These are phyloP conservation scores for Hyles lineata DNA, from an alignment of 2,888 invertebrate genomes.

Conservation along the genomic window DNA sequence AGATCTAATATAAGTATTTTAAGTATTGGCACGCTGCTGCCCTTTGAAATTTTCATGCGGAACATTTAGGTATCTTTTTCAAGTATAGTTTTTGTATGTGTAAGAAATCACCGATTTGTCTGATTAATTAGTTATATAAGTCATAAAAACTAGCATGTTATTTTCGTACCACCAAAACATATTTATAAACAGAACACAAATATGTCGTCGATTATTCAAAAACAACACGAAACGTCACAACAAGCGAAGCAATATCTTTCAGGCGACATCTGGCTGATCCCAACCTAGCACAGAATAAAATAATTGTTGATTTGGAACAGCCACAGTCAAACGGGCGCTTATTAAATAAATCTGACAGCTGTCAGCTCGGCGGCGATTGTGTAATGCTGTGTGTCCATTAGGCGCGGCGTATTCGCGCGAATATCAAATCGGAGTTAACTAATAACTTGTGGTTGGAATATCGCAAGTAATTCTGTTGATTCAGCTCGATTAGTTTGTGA, in stretches of 20 bases:
- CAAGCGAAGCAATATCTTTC: conserved; percentile 26
- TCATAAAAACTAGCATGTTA: too few relatives aligned
- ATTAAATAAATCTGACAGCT: conserved; percentile 27
- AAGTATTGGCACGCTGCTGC: too few relatives aligned
- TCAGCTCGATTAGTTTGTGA: too few relatives aligned
- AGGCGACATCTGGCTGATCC: conserved; percentile 21
- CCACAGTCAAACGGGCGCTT: conserved; percentile 18
- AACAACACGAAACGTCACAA: conserved; percentile 9
- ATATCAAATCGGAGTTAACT: too few relatives aligned
- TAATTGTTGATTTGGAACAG: conserved; percentile 29
- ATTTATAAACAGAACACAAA: neutral
- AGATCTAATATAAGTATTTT: too few relatives aligned
- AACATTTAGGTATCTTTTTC: too few relatives aligned
- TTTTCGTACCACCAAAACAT: neutral
- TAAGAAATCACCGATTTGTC: too few relatives aligned
- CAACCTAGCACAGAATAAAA: conserved; percentile 29
- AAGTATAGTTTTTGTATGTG: too few relatives aligned
- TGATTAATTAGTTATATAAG: too few relatives aligned
- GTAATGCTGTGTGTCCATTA: neutral
- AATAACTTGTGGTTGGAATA: too few relatives aligned
- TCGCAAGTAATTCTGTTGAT: too few relatives aligned
- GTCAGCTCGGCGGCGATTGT: neutral
- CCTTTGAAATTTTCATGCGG: too few relatives aligned
- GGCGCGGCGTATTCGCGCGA: neutral
- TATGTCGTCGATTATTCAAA: neutral